These are phyloP conservation scores for Gila robusta DNA, from an alignment of 2,797 vertebrate genomes.

Conservation along the genomic window DNA sequence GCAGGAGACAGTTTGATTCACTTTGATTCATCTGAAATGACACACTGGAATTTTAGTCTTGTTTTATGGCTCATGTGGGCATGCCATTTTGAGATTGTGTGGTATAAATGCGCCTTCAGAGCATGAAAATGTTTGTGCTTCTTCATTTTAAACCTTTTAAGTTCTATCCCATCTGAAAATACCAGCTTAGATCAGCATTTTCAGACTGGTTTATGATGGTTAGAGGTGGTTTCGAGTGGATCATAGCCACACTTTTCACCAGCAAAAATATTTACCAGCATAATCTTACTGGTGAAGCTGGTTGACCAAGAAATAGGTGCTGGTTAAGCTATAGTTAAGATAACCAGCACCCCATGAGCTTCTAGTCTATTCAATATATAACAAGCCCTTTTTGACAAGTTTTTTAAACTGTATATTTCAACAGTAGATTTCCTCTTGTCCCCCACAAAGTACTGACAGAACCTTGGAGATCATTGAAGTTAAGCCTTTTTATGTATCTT, in stretches of 20 bases:
- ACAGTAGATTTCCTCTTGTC: background rate
- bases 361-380: slow-evolving; percentile 2
- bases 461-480: slow-evolving; percentile 71
- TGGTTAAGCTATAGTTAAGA: background rate
- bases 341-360: background rate
- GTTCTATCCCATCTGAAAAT: background rate
- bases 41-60: background rate
- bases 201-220: background rate
- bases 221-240: background rate
- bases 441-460: slow-evolving; percentile 60
- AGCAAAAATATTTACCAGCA: background rate
- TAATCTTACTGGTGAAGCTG: background rate
- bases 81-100: background rate
- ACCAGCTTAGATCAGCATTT: background rate
- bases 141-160: background rate
- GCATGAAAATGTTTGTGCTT: background rate
- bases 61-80: slow-evolving; percentile 14
- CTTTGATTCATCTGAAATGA: slow-evolving; percentile 29
- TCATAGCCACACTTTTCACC: background rate
- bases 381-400: background rate
- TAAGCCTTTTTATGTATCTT: slow-evolving; percentile 69
- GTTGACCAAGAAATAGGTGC: background rate
- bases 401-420: background rate
- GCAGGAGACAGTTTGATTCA: slow-evolving; percentile 22
- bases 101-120: background rate